A percentile compares a stretch with the other conserved stretches of the same genome.
phyloP scores from a whole-genome alignment of 2,797 vertebrate species.

The Trematomus bernacchii region DNA sequence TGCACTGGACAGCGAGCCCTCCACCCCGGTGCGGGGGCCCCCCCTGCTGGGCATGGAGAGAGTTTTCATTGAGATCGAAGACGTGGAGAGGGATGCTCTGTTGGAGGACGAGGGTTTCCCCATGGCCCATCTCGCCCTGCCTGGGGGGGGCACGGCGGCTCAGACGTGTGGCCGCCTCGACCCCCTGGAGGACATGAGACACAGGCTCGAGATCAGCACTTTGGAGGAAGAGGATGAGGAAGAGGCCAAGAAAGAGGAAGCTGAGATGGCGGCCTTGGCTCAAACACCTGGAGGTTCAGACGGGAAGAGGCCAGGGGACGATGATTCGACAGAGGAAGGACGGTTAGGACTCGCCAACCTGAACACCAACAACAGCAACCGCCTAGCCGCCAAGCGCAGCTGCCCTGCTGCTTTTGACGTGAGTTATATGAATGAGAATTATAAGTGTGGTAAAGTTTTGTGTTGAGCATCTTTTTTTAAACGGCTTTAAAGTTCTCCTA shows the following conservation, averaged over 20 bases:
- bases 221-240: constrained; percentile 83
- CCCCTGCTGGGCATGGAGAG: constrained; percentile 81
- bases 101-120: constrained; percentile 84
- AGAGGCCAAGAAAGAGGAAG: constrained; percentile 82
- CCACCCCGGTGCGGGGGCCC: constrained; percentile 84
- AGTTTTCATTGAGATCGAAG: constrained; percentile 88
- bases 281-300: constrained; percentile 70
- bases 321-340: constrained; percentile 75
- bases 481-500: background rate
- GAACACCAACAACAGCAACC: constrained; percentile 94
- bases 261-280: constrained; percentile 84
- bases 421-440: constrained; percentile 65
- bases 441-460: constrained; percentile 1
- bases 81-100: constrained; percentile 89
- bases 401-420: constrained; percentile 89
- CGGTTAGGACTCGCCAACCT: constrained; percentile 82
- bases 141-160: constrained; percentile 78
- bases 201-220: constrained; percentile 87
- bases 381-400: constrained; percentile 84
- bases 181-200: constrained; percentile 87
- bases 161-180: constrained; percentile 85
- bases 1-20: constrained; percentile 88
- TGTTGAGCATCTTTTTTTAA: constrained; percentile 2
- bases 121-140: constrained; percentile 68
- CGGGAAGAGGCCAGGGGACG: constrained; percentile 64